Percentiles rank a stretch among this genome's conserved stretches.
phyloP scores from a whole-genome alignment of 37 sponge, comb jelly and placozoan species.

The Oscarella lobularis region DNA sequence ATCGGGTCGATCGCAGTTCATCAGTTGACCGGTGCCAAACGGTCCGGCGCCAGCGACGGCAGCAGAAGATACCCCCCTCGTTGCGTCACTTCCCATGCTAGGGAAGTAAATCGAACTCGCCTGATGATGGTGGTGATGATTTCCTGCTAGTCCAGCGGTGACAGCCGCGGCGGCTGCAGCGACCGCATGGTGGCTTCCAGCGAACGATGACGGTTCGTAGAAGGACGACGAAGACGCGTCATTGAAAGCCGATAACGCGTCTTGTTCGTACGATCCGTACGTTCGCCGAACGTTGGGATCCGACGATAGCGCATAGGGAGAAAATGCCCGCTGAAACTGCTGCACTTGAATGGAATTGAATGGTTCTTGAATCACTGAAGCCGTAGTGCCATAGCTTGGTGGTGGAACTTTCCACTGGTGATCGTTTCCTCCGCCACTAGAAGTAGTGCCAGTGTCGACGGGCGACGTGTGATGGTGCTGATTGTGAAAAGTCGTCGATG shows the following conservation, averaged over 20 bases:
- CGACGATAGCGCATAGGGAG: neutral
- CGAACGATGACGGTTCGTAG: neutral
- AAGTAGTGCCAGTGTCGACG: too few species aligned
- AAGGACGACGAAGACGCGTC: neutral
- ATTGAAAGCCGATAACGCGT: too few species aligned
- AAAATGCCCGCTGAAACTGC: neutral
- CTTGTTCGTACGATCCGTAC: too few species aligned
- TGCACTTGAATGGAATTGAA: slow-evolving; percentile 1
- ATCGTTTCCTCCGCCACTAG: too few species aligned
- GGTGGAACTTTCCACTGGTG: too few species aligned
- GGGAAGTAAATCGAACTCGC: neutral
- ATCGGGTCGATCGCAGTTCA: slow-evolving; percentile 57
- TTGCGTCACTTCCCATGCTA: neutral
- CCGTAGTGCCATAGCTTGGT: neutral
- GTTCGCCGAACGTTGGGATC: neutral
- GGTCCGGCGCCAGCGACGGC: neutral
- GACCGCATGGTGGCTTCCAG: neutral
- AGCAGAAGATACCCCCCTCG: neutral
- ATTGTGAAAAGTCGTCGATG: too few species aligned
- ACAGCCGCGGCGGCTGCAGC: neutral
- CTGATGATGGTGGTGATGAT: too few species aligned
- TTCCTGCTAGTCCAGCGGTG: too few species aligned
- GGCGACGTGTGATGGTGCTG: too few species aligned
- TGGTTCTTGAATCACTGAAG: neutral
- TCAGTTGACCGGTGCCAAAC: slow-evolving; percentile 53